Evolutionary conservation across 1,140 invertebrate species (phyloP).

Genomic region (Neuroterus valhalla): DNA sequence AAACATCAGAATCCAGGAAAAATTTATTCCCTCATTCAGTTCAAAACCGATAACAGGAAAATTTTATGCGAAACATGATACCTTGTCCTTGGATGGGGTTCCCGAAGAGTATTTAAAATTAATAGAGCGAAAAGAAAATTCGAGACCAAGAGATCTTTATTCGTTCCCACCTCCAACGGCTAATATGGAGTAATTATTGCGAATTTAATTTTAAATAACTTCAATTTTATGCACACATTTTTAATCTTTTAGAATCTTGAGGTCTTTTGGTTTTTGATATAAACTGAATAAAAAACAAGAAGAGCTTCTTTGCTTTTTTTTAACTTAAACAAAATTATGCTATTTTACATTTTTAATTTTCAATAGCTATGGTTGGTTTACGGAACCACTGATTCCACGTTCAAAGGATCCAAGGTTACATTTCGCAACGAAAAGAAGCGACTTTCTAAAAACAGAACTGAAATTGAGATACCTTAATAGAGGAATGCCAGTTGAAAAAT

Average conservation of each 20-base stretch:
- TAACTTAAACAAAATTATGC: no score
- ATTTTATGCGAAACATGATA: constrained; percentile 67
- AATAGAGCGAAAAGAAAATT: constrained; percentile 48
- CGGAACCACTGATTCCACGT: constrained; percentile 50
- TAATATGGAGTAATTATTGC: constrained; percentile 64
- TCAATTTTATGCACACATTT: constrained; percentile 30
- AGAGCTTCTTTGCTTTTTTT: no score
- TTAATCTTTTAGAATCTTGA: not conserved
- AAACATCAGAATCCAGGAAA: constrained; percentile 49
- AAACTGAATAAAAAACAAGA: no score
- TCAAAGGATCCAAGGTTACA: constrained; percentile 59
- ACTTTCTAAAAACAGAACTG: constrained; percentile 63
- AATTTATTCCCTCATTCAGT: constrained; percentile 50
- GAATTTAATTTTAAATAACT: constrained; percentile 30
- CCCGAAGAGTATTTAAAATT: constrained; percentile 59
- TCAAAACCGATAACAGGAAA: constrained; percentile 59
- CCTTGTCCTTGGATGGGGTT: constrained; percentile 37
- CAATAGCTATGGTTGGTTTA: constrained; percentile 67
- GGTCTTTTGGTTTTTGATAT: constrained; percentile 20
- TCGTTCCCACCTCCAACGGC: constrained; percentile 56
- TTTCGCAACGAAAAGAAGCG: constrained; percentile 55
- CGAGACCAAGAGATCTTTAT: constrained; percentile 59
- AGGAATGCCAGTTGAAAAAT: constrained; percentile 53
- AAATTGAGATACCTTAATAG: constrained; percentile 53
- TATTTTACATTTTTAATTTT: constrained; percentile 25